phyloP scores from a whole-genome alignment of 2,888 invertebrate species.

The Caenorhabditis virilis region DNA sequence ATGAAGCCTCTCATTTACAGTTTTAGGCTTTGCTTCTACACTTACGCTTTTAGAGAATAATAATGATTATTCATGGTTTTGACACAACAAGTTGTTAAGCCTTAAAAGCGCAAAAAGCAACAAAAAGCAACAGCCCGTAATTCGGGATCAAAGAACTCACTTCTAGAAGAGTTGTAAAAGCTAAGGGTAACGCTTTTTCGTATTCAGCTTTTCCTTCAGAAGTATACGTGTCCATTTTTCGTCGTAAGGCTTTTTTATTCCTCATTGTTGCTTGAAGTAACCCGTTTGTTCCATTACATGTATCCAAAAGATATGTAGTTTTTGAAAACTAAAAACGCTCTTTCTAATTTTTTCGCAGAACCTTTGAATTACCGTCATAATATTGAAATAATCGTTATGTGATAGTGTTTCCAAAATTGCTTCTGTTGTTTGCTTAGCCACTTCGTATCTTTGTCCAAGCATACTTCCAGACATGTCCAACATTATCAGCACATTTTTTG shows the following conservation, averaged over 20 bases:
- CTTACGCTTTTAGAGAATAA: background rate
- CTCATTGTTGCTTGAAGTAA: conserved; percentile 81
- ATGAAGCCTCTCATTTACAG: background rate
- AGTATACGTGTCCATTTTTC: conserved; percentile 74
- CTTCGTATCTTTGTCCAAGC: conserved; percentile 78
- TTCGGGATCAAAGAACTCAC: conserved; percentile 72
- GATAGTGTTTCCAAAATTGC: conserved; percentile 91
- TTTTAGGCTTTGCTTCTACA: background rate
- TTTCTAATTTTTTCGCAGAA: background rate
- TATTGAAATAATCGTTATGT: conserved; percentile 95
- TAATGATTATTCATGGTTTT: too few species aligned
- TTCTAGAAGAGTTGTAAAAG: conserved; percentile 80
- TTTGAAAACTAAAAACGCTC: conserved; percentile 75
- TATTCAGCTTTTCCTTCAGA: conserved; percentile 85
- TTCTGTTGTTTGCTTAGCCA: conserved; percentile 85
- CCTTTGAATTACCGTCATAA: conserved; percentile 75
- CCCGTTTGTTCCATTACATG: conserved; percentile 79
- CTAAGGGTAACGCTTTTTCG: conserved; percentile 80
- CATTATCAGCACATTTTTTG: conserved; percentile 93
- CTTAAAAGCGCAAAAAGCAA: background rate
- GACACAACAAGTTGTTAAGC: conserved; percentile 2
- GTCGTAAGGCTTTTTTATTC: conserved; percentile 69
- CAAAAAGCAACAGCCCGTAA: background rate
- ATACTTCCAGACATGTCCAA: conserved; percentile 76
- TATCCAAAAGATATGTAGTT: conserved; percentile 78